Percentiles rank a stretch among this genome's conserved stretches.
Conservation (phyloP, 2,797 vertebrate species). For the Zalophus californianus region DNA sequence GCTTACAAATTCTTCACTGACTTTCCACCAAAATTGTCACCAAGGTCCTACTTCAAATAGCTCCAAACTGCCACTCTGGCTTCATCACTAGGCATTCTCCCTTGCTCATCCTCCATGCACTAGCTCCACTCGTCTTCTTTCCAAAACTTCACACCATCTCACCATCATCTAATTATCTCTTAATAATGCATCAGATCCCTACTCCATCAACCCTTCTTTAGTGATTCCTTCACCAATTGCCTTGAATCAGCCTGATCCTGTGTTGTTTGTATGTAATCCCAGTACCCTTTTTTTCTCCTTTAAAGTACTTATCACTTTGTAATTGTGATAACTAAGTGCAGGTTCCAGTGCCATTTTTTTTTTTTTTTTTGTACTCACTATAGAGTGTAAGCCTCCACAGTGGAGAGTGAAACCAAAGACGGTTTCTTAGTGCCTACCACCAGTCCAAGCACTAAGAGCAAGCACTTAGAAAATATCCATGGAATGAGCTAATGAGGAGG, state of each 20-base stretch:
- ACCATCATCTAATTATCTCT: neutral
- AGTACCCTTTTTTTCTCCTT: neutral
- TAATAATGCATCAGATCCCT: too few species aligned
- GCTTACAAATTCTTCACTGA: neutral
- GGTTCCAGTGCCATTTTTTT: neutral
- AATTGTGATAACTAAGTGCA: neutral
- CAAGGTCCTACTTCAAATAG: neutral
- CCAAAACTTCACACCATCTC: neutral
- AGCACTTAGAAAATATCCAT: neutral
- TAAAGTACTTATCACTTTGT: neutral
- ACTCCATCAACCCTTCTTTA: neutral
- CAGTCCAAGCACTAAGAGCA: neutral
- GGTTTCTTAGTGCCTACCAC: neutral
- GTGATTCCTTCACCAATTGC: neutral
- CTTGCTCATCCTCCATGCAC: too few species aligned
- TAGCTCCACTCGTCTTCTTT: neutral
- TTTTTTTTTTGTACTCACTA: neutral
- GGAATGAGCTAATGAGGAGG: neutral
- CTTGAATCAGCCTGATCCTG: neutral
- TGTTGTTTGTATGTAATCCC: fast-evolving
- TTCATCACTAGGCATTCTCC: too few species aligned
- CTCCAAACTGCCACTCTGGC: neutral
- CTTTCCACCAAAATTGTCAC: neutral
- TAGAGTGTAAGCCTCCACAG: neutral
- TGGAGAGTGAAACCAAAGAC: neutral